Evolutionary conservation across 2,888 invertebrate species (phyloP).

Genomic region (Hemithea aestivaria): DNA sequence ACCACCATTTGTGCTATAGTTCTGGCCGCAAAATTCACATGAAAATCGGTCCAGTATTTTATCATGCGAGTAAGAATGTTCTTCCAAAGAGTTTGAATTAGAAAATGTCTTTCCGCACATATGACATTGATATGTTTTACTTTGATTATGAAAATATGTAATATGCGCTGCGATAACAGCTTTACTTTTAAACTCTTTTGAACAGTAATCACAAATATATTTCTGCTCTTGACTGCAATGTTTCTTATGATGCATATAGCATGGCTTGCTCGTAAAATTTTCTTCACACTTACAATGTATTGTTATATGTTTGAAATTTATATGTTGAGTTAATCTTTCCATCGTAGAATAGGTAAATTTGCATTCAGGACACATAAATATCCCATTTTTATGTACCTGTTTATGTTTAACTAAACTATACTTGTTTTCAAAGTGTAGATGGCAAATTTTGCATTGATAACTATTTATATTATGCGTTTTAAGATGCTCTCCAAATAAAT

Average conservation of each 20-base stretch:
- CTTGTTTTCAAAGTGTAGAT: slow-evolving; percentile 29
- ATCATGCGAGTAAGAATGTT: slow-evolving; percentile 45
- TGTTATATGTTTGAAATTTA: slow-evolving; percentile 31
- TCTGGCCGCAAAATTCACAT: slow-evolving; percentile 38
- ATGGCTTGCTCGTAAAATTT: slow-evolving; percentile 37
- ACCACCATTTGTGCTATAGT: slow-evolving; percentile 43
- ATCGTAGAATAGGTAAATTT: slow-evolving; percentile 31
- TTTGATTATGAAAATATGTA: slow-evolving; percentile 29
- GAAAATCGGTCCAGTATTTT: slow-evolving; percentile 38
- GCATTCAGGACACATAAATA: slow-evolving; percentile 39
- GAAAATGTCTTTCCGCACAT: slow-evolving; percentile 45
- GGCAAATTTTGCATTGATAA: slow-evolving; percentile 37
- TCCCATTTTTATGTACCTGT: slow-evolving; percentile 18
- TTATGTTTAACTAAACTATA: slow-evolving; percentile 27
- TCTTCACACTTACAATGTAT: slow-evolving; percentile 37
- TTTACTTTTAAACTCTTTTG: slow-evolving; percentile 33
- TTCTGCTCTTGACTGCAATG: slow-evolving; percentile 19
- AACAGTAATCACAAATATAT: slow-evolving; percentile 49
- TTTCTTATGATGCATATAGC: slow-evolving; percentile 35
- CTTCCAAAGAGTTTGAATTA: slow-evolving; percentile 34
- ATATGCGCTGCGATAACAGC: slow-evolving; percentile 37
- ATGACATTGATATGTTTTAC: slow-evolving; percentile 37
- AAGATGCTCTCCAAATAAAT: slow-evolving; percentile 29
- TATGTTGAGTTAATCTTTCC: slow-evolving; percentile 31
- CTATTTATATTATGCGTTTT: slow-evolving; percentile 26